Percentiles rank a stretch among this genome's conserved stretches.
phyloP scores from a whole-genome alignment of 2,113 vertebrate species.

The Chaenocephalus aceratus region DNA sequence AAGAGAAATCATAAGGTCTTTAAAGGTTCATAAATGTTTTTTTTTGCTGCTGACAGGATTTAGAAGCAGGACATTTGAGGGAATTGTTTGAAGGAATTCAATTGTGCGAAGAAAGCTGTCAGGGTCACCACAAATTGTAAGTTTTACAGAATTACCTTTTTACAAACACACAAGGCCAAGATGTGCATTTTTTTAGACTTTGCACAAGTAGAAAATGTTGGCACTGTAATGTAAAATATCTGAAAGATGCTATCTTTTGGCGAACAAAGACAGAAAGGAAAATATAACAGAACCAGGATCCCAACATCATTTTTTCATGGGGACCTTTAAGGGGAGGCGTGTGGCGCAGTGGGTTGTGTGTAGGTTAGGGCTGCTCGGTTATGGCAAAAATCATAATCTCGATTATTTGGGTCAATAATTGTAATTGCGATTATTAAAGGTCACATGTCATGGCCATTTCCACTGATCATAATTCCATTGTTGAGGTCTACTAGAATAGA shows the following conservation, averaged over 20 bases:
- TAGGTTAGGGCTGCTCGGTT: no score
- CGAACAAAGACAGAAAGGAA: not conserved
- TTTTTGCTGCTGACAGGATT: not conserved
- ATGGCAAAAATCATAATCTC: no score
- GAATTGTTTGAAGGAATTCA: conserved; percentile 1
- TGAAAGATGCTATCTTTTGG: not conserved
- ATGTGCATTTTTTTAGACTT: not conserved
- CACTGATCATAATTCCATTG: no score
- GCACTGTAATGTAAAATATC: not conserved
- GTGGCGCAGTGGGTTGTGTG: no score
- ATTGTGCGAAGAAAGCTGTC: not conserved
- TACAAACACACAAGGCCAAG: not conserved
- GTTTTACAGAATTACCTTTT: not conserved
- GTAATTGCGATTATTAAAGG: no score
- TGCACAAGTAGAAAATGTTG: not conserved
- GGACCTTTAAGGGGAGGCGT: not conserved
- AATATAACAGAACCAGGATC: not conserved
- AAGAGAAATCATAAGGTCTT: not conserved
- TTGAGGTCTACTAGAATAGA: no score
- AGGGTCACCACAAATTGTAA: not conserved
- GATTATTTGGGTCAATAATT: no score
- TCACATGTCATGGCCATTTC: no score
- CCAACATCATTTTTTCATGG: not conserved
- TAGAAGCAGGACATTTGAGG: not conserved
- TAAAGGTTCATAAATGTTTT: not conserved